phyloP scores from a whole-genome alignment of 2,797 vertebrate genomes.

The Discoglossus pictus region DNA sequence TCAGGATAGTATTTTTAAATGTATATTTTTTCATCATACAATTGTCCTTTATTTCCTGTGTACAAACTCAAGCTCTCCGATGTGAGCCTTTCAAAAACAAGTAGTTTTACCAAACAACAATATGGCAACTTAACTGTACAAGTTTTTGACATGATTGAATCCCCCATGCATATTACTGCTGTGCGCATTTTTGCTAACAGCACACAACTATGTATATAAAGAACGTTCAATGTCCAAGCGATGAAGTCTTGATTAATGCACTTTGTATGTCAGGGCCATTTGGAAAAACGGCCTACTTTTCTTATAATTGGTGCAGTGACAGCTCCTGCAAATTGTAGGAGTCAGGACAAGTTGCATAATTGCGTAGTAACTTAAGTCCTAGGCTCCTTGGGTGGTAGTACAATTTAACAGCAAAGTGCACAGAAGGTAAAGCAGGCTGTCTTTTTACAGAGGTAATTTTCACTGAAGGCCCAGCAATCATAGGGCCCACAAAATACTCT shows the following conservation, averaged over 20 bases:
- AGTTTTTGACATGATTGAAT: too few species aligned
- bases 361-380: slow-evolving; percentile 11
- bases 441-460: slow-evolving; percentile 12
- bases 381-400: slow-evolving; percentile 30
- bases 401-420: slow-evolving; percentile 25
- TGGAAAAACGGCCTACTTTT: slow-evolving; percentile 8
- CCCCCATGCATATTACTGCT: too few species aligned
- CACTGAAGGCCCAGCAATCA: slow-evolving; percentile 20
- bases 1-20: too few species aligned
- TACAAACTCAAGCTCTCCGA: too few species aligned
- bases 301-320: slow-evolving; percentile 11
- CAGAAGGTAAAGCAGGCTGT: slow-evolving; percentile 11
- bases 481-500: slow-evolving; percentile 9
- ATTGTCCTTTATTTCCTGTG: too few species aligned
- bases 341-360: slow-evolving; percentile 20
- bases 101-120: too few species aligned
- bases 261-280: slow-evolving; percentile 10
- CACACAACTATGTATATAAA: not conserved
- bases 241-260: slow-evolving; percentile 4
- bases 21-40: too few species aligned
- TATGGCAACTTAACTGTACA: too few species aligned
- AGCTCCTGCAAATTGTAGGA: slow-evolving; percentile 12
- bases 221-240: not conserved
- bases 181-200: too few species aligned
- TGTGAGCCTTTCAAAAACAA: too few species aligned